Base-by-base conservation (phyloP, 2,113 vertebrate genomes). In the Fregata magnificens region DNA sequence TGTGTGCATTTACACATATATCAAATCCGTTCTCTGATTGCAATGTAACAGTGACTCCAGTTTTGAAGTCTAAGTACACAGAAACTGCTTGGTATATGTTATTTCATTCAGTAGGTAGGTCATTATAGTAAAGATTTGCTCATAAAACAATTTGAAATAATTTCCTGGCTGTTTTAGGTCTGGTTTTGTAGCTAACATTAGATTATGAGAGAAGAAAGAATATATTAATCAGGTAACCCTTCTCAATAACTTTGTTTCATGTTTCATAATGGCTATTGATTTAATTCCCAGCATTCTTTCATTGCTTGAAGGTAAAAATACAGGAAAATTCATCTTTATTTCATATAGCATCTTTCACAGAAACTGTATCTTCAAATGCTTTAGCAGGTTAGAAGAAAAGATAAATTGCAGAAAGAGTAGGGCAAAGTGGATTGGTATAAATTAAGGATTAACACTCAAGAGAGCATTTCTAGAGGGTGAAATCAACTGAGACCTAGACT, bases 81-180 rank as follows among this genome's bases (percentile, higher is more conserved):
- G n/a, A 61, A 93, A 25, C 53, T 52, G 31, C 70, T 69, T 62
- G 52, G 61, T 87, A 45, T 0, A 58, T 65, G 18, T 50, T 87
- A 70, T 93, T 73, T 94, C 13, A 9, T 94, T 52, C 21, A 28
- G 47, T 73, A 80, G 52, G 38, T 56, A n/a, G 61, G 40, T 87
- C 74, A 72, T 90, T 85, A n/a, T 56, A 82, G 55, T 67, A 67
- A 86, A 85, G 70, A 52, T 94, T 85, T 94, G 16, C 70, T 79
- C 49, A n/a, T 78, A 82, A 95, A 95, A 59, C 26, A 56, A 90
- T 85, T 93, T 88, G 49, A 90, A 95, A 94, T 69, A 2, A 79
- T 91, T 93, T 94, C 58, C 49, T 90, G 70, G 24, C 56, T 82
- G n/a, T 18, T 95, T 36, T 66, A 65, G 31, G 44, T 93, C 78